Conservation (phyloP, 2,888 invertebrate genomes). For the Oscheius sp. region DNA sequence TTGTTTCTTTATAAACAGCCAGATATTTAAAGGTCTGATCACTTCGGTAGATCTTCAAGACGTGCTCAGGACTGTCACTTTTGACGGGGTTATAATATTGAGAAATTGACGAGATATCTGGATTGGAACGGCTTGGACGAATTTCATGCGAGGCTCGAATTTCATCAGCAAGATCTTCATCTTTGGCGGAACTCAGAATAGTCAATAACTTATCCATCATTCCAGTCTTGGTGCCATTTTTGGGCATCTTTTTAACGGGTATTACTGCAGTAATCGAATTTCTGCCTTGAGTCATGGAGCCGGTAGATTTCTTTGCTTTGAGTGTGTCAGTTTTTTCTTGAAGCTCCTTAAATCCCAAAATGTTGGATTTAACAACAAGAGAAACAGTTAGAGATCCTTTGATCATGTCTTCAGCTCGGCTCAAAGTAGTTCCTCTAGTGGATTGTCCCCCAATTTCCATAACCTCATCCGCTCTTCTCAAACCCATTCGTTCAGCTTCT, state of each 20-base stretch:
- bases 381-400: conserved; percentile 75
- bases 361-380: conserved; percentile 94
- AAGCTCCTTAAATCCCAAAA: conserved; percentile 75
- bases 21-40: conserved; percentile 98
- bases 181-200: conserved; percentile 57
- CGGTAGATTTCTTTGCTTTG: conserved; percentile 2
- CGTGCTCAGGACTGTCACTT: conserved; percentile 85
- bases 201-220: conserved; percentile 68
- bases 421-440: conserved; percentile 90
- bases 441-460: conserved; percentile 93
- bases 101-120: conserved; percentile 69
- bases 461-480: conserved; percentile 92
- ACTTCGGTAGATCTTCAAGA: conserved; percentile 83
- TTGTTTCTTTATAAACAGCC: conserved; percentile 86
- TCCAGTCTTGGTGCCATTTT: conserved; percentile 41
- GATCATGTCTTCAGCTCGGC: conserved; percentile 73
- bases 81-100: conserved; percentile 62
- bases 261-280: conserved; percentile 41
- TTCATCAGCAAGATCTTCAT: conserved; percentile 58
- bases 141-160: conserved; percentile 44
- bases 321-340: conserved; percentile 30
- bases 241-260: conserved; percentile 35
- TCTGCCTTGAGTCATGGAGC: conserved; percentile 11
- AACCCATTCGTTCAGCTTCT: conserved; percentile 92
- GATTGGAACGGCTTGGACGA: conserved; percentile 70